Base-by-base conservation (phyloP, 2,888 invertebrate species). In the Ochlodes sylvanus region DNA sequence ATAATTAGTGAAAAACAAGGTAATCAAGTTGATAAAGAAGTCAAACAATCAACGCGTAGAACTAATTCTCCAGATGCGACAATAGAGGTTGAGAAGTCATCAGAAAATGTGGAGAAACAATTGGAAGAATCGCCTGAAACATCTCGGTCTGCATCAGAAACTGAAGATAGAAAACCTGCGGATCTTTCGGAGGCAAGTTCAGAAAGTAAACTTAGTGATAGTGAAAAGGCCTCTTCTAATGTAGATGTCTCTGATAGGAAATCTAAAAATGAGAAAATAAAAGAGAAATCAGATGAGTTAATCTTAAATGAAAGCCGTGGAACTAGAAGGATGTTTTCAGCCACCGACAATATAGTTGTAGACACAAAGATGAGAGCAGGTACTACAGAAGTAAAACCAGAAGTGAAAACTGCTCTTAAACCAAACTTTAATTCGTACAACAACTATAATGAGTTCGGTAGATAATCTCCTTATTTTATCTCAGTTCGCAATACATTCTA, bases 361-460 rank as follows among this genome's bases (percentile, higher is more conserved):
- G 34, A 67, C 21, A 19, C 7, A 44, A 44, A 55, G 38, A 32
- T 9, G 3, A 44, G 52, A 54, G 54, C 42, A 32, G 32, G 21
- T 3, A 27, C 56, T 21, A 47, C 27, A 6, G 32, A 7, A 14
- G 27, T 4, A 14, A 27, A 21, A 27, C 17, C 41, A 17, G 34
- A 42, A 44, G 54, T 44, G 6, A 67, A 44, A 44, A 34, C 19
- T 34, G n/a, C 54, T 9, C 54, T 27, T 32, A 19, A 41, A 12
- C 50, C 15, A 27, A 62, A 50, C 15, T 38, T 61, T 27, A 61
- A 61, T 19, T 10, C 34, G 17, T 19, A 32, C 44, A 56, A 17
- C 44, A 44, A 44, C 44, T 47, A 34, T 55, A 38, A 57, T 41
- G 34, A 63, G 56, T 64, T 64, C 32, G 64, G 64, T 64, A 64